Percentiles rank a stretch among this genome's conserved stretches.
Conservation (phyloP, 2,888 invertebrate genomes). For the Athalia rosae region DNA sequence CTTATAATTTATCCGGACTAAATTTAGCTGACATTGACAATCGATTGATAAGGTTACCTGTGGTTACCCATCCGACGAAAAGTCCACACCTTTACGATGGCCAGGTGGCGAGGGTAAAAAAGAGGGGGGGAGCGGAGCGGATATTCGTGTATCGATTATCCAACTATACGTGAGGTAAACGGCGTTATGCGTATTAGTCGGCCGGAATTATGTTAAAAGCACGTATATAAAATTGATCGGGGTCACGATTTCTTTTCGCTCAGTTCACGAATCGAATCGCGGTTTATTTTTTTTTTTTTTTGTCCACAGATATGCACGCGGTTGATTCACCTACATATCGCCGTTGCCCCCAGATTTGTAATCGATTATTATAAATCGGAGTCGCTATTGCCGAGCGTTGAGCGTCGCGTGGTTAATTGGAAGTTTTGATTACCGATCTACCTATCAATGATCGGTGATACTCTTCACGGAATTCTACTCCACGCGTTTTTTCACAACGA, state of each 20-base stretch:
- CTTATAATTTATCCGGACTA: neutral
- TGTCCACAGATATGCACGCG: no score
- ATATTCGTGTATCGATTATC: slow-evolving; percentile 17
- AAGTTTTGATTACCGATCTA: no score
- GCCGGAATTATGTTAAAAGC: neutral
- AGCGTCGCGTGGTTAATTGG: no score
- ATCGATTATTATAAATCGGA: no score
- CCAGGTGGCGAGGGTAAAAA: neutral
- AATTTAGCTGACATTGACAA: neutral
- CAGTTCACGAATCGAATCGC: neutral
- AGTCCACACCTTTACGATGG: neutral
- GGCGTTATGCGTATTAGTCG: neutral
- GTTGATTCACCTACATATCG: no score
- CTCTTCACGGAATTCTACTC: no score
- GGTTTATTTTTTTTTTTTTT: neutral
- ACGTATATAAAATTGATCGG: neutral
- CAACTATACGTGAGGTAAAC: slow-evolving; percentile 2
- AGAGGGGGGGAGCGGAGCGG: neutral
- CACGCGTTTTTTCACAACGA: no score
- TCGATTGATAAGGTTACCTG: slow-evolving; percentile 17
- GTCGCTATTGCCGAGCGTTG: no score
- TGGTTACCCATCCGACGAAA: slow-evolving; percentile 1
- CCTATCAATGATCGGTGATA: no score
- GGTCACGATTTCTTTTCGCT: neutral
- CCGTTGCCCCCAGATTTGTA: no score